Evolutionary conservation across 92 coral and sea anemone genomes (phyloP).

Genomic region (Hydrozoanthus gracilis): DNA sequence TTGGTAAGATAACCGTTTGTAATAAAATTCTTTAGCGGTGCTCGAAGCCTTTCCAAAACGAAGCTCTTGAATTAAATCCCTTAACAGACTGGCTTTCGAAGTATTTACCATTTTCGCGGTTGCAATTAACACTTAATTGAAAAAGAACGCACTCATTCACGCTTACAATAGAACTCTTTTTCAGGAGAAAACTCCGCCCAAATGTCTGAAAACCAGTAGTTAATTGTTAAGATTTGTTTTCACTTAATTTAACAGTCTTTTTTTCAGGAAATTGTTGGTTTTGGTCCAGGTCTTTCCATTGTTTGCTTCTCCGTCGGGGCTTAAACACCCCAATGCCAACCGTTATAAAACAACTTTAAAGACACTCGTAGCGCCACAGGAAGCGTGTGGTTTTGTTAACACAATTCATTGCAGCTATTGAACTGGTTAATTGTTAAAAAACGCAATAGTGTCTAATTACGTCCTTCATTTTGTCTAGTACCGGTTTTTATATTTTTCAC

Average conservation of each 20-base stretch:
- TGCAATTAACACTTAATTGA: constrained; percentile 48
- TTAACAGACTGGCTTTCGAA: constrained; percentile 5
- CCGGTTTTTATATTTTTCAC: neutral
- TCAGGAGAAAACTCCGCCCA: constrained; percentile 26
- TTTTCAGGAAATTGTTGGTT: constrained; percentile 35
- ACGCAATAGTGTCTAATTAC: constrained; percentile 21
- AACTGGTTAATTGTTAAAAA: constrained; percentile 24
- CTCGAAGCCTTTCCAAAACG: neutral
- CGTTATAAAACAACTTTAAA: constrained; percentile 30
- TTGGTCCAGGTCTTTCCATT: neutral
- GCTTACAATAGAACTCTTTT: constrained; percentile 7
- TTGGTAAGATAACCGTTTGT: neutral
- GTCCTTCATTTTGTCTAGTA: constrained; percentile 3
- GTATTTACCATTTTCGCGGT: constrained; percentile 3
- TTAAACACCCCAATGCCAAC: constrained; percentile 17
- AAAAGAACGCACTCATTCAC: constrained; percentile 5
- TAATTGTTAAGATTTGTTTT: constrained; percentile 37
- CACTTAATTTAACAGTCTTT: constrained; percentile 31
- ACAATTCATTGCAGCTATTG: constrained; percentile 32
- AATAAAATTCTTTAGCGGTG: neutral
- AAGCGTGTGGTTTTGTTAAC: constrained; percentile 8
- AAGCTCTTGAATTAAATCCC: neutral
- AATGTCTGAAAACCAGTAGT: constrained; percentile 14
- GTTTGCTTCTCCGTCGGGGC: constrained; percentile 19
- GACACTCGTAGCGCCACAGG: constrained; percentile 2